Conservation (phyloP, 2,888 invertebrate species). For the Teinopalpus imperialis region DNA sequence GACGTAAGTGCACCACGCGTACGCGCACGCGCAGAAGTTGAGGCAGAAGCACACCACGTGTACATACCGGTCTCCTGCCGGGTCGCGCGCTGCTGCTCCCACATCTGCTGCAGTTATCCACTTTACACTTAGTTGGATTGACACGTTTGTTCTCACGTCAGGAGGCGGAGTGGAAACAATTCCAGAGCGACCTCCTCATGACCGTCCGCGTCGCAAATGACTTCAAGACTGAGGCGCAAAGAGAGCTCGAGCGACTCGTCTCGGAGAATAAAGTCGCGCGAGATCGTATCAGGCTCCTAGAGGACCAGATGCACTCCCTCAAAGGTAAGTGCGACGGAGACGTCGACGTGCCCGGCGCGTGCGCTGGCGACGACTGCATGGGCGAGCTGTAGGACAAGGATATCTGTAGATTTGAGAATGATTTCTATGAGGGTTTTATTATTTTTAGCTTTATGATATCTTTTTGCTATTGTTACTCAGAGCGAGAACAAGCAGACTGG, state of each 20-base stretch:
- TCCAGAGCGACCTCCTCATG: slow-evolving; percentile 95
- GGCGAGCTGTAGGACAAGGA: not conserved
- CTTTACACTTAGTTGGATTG: no score
- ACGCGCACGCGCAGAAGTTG: not conserved
- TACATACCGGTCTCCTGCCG: no score
- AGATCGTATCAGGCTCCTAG: slow-evolving; percentile 88
- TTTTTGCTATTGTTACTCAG: no score
- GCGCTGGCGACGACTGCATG: slow-evolving; percentile 11
- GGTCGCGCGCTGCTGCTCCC: no score
- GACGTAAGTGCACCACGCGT: slow-evolving; percentile 55
- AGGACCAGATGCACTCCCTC: slow-evolving; percentile 90
- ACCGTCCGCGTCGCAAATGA: slow-evolving; percentile 98
- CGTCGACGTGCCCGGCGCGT: not conserved
- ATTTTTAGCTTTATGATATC: not conserved
- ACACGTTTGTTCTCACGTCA: no score
- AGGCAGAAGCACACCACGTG: no score
- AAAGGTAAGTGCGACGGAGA: slow-evolving; percentile 81
- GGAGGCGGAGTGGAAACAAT: slow-evolving; percentile 96
- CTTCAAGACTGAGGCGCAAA: slow-evolving; percentile 96
- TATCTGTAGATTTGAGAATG: slow-evolving; percentile 5
- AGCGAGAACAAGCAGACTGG: no score
- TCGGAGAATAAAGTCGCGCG: slow-evolving; percentile 91
- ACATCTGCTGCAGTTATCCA: no score
- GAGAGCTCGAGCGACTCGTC: slow-evolving; percentile 89
- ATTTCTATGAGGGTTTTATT: not conserved